Evolutionary conservation across 2,888 invertebrate species (phyloP), one percentile per base, ranked within the genome.

Genomic region (Drosophila barbarae): DNA sequence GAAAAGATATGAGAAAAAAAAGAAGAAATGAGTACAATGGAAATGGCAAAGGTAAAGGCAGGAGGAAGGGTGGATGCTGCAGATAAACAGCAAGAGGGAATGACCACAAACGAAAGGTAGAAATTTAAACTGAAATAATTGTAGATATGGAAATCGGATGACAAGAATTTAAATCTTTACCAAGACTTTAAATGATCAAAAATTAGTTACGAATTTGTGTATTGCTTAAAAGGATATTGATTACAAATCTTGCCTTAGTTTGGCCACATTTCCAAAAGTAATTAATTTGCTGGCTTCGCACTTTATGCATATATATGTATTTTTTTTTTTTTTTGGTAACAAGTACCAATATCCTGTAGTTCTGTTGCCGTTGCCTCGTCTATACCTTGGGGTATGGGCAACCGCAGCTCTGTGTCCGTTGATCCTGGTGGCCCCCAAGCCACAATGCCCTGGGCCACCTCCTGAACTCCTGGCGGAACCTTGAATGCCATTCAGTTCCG

Each of bases 341-440:
- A 41, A 56, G 41, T 39, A 42, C 56, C 56, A 41, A 26, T 28
- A 41, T 58, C 41, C 34, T 28, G 26, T 50, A 35, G 34, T 35
- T 18, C 53, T 23, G 13, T 32, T 32, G 44, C 28, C 5, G 3
- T 12, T 21, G 18, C 26, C 12, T 15, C 12, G 2, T 9, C 4
- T 21, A 2, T 2, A 8, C 58, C 41, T n/a, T 7, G n/a, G 54
- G 57, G 41, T 42, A 4, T 21, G 18, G 13, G 41, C 9, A 32
- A 58, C 59, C 59, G 59, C 59, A 59, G n/a, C 60, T 32, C n/a
- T 15, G 42, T n/a, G 34, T 39, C 41, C 56, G 28, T 56, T 15
- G 34, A 41, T 55, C 57, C 57, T 55, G 21, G 53, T 21, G 42
- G 18, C 36, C 9, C 30, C 36, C 15, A 10, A 30, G n/a, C 36